These are phyloP conservation scores for Drosophila fuyamai DNA, from an alignment of 1,140 invertebrate species.

Conservation along the genomic window DNA sequence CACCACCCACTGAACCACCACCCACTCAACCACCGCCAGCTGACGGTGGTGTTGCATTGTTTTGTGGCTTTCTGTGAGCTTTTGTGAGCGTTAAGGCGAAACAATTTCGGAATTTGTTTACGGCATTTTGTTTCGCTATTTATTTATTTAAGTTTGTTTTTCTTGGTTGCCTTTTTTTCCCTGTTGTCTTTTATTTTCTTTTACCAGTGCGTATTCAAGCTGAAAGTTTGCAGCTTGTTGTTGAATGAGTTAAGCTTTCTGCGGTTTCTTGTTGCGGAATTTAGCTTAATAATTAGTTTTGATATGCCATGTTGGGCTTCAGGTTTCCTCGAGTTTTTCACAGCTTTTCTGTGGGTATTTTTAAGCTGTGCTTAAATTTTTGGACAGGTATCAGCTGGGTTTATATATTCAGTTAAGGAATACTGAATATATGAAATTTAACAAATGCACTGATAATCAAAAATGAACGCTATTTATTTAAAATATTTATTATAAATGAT, in stretches of 20 bases:
- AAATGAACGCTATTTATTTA: too few relatives aligned
- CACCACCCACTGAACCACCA: slow-evolving; percentile 1
- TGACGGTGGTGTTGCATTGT: slow-evolving; percentile 27
- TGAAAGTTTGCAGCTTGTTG: slow-evolving; percentile 22
- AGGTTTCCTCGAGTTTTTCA: background rate
- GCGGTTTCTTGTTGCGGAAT: slow-evolving; percentile 8
- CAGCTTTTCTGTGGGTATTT: background rate
- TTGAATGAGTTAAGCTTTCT: slow-evolving; percentile 26
- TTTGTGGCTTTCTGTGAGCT: slow-evolving; percentile 34
- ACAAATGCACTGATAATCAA: too few relatives aligned
- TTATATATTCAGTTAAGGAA: background rate
- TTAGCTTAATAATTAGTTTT: slow-evolving; percentile 22
- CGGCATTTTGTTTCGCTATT: slow-evolving; percentile 28
- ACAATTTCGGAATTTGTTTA: slow-evolving; percentile 41
- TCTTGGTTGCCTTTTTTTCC: background rate
- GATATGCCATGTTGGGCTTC: background rate
- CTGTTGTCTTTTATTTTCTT: background rate
- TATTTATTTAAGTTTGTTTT: slow-evolving; percentile 44
- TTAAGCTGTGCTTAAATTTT: background rate
- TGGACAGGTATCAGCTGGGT: background rate
- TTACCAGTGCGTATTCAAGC: background rate
- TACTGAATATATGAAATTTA: too few relatives aligned
- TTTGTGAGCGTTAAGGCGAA: slow-evolving; percentile 35
- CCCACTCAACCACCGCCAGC: background rate
- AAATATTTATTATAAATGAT: too few relatives aligned